phyloP scores from a whole-genome alignment of 2,888 invertebrate genomes.

The Clitarchus hookeri region DNA sequence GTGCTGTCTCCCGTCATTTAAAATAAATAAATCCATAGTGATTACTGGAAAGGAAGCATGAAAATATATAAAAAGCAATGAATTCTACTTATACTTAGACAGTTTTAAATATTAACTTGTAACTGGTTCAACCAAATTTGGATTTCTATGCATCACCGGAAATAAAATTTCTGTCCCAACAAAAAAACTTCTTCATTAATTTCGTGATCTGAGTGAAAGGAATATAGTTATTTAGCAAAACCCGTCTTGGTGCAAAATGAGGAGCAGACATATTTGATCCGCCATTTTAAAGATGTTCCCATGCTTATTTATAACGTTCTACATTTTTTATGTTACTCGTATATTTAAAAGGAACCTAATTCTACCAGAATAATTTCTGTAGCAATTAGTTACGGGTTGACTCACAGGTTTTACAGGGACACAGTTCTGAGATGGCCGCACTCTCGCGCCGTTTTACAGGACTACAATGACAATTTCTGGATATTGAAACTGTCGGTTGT shows the following conservation, averaged over 20 bases:
- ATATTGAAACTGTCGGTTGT: too few species aligned
- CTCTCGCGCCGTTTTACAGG: neutral
- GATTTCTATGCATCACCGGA: neutral
- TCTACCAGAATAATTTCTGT: neutral
- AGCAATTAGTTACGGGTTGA: neutral
- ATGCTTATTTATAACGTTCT: neutral
- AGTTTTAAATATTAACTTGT: neutral
- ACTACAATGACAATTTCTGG: too few species aligned
- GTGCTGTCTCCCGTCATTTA: too few species aligned
- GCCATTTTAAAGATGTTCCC: conserved; percentile 4
- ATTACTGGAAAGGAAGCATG: too few species aligned
- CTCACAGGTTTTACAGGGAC: too few species aligned
- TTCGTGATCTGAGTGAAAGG: neutral
- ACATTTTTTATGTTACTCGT: neutral
- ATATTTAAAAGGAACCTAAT: neutral
- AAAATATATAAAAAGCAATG: too few species aligned
- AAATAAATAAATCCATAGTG: too few species aligned
- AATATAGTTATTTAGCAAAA: neutral
- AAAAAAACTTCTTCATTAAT: neutral
- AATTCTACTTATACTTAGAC: too few species aligned
- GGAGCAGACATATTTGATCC: conserved; percentile 6
- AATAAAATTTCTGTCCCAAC: neutral
- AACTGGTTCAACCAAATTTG: neutral
- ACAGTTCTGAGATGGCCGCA: too few species aligned
- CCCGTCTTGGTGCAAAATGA: neutral